Evolutionary conservation across 37 sponge, comb jelly and placozoan species (phyloP), one percentile per base, ranked within the genome.

Genomic region (Aphrocallistes beatrix): DNA sequence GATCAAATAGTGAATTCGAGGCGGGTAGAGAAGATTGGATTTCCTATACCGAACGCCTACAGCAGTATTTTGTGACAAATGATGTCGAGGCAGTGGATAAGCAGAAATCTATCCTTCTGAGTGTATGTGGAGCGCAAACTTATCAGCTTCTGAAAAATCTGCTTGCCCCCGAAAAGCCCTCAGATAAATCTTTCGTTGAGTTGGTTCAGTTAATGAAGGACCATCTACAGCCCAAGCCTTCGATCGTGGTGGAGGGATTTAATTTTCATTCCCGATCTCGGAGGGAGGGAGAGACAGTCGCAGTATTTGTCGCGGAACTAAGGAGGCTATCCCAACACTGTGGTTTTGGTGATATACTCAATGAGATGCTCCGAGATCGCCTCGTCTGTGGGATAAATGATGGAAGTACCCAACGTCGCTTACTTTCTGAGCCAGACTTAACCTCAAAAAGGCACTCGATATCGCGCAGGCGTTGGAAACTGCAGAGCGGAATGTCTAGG

Each of bases 281-380:
- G 49, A 83, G 39, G 0, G 25, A 38, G 36, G 82, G 45, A 8
- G 86, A 89, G 37, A 37, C 89, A 19, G 39, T 89, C 0, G 36
- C 86, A 0, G 38, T 37, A n/a, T 86, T 37, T 17, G 84, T 89
- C 0, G 82, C 87, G 0, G 87, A 87, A 16, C 34, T 89, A 36
- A 28, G 86, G 49, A 82, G 37, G n/a, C 19, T 89, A 9, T 45
- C 85, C 6, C 45, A 83, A 23, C 39, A 86, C 75, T 89, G 86
- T 82, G 82, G 84, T 0, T 89, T 37, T 36, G 87, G 40, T 1
- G 84, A 32, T 21, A 81, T 36, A 23, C 84, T 89, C 0, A 36
- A 50, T n/a, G 87, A 86, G 13, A 89, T 89, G 90, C 87, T 89
- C 9, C 49, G 90, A 10, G 90, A 89, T 39, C 23, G 90, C 9